Base-by-base conservation (phyloP, 2,888 invertebrate species). In the Rhagonycha fulva region DNA sequence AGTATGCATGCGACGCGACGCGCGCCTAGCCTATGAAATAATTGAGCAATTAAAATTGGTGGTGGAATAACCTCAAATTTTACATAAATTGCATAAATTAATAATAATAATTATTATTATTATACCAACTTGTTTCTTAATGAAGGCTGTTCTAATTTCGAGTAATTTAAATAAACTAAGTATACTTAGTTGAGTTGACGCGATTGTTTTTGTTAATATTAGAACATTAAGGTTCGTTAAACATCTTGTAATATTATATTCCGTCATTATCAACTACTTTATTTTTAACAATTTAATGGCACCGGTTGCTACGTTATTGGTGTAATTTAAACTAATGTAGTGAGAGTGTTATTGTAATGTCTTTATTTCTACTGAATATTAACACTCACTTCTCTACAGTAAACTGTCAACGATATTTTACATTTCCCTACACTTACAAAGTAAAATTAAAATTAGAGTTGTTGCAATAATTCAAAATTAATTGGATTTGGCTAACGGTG, bases 291-390 rank as follows among this genome's bases (percentile, higher is more conserved):
- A 66, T 66, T 23, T 66, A 66, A 66, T 66, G 63, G 63, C 26
- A 66, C 63, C 63, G 26, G 23, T 66, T 66, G 26, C 63, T 66
- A 26, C 63, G 26, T 24, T 66, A 66, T 66, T 66, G 63, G 26
- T 66, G 63, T 66, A 66, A 66, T 66, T 66, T 66, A 66, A 66
- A 66, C 63, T 66, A 66, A 66, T 66, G 63, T 24, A 66, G 63
- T 66, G 26, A 24, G 23, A 66, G 23, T 66, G 63, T 66, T 66
- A 66, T 47, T 47, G 47, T 47, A 47, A 47, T 47, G 47, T 47
- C 47, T 47, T 47, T 47, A 47, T 47, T 47, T n/a, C n/a, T 47
- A 47, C n/a, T 47, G 47, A 47, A 47, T 47, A 47, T 47, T 47
- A 47, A 47, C n/a, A n/a, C 47, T 47, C 7, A 47, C 7, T 47